Conservation (phyloP, 2,113 vertebrate species). For the Scomber japonicus region DNA sequence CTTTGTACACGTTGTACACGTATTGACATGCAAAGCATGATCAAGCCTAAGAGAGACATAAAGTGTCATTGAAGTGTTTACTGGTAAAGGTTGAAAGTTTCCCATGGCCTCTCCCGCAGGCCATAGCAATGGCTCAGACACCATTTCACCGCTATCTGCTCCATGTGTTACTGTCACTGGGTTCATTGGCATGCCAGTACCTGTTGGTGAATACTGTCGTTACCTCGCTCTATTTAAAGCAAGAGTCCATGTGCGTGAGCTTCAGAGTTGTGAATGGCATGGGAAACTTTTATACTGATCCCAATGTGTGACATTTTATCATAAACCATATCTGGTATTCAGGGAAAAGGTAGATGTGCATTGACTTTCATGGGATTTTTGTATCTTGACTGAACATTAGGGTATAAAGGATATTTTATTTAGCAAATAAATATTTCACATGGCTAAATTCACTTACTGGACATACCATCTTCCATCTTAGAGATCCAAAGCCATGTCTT, state of each 20-base stretch:
- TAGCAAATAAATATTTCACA: not conserved
- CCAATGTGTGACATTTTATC: slow-evolving; percentile 31
- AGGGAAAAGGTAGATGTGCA: slow-evolving; percentile 6
- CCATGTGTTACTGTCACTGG: slow-evolving; percentile 55
- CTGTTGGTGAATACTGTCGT: slow-evolving; percentile 54
- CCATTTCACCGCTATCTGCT: slow-evolving; percentile 49
- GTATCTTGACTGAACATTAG: not conserved
- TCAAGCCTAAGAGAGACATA: too few species aligned
- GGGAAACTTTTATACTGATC: slow-evolving; percentile 28
- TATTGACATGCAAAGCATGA: too few species aligned
- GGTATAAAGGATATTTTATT: not conserved
- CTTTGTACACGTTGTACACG: too few species aligned
- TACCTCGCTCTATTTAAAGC: slow-evolving; percentile 70
- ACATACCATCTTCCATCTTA: not conserved
- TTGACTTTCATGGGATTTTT: not conserved
- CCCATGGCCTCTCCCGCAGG: slow-evolving; percentile 36
- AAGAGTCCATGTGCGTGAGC: slow-evolving; percentile 12
- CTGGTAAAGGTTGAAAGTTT: slow-evolving; percentile 52
- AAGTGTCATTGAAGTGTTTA: too few species aligned
- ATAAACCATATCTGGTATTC: not conserved
- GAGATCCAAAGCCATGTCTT: not conserved
- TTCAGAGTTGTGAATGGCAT: slow-evolving; percentile 2
- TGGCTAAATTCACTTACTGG: not conserved
- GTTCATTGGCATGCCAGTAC: slow-evolving; percentile 50
- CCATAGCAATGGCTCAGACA: slow-evolving; percentile 32